These are phyloP conservation scores for Cathartes aura DNA, from an alignment of 2,113 vertebrate species.

Conservation along the genomic window DNA sequence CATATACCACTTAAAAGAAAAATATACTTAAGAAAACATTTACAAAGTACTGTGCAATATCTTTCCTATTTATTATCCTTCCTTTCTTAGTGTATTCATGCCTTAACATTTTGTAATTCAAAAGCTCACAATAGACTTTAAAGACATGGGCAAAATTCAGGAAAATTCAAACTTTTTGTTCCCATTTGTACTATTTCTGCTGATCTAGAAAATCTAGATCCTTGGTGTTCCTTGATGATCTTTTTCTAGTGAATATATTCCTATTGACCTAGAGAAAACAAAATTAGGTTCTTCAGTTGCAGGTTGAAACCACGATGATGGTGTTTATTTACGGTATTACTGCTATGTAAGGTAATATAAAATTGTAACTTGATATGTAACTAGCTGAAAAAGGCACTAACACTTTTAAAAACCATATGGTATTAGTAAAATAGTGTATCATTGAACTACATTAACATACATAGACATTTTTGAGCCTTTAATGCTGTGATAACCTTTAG, in stretches of 20 bases:
- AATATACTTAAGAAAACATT: not conserved
- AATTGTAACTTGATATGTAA: not conserved
- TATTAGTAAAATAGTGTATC: not conserved
- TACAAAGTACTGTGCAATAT: not conserved
- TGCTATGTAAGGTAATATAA: not conserved
- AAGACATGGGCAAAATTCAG: not conserved
- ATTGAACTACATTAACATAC: not conserved
- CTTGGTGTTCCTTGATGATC: not conserved
- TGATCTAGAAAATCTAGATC: not conserved
- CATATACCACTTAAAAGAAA: conserved; percentile 20
- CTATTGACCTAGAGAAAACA: not conserved
- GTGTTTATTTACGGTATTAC: not conserved
- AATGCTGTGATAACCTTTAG: not conserved
- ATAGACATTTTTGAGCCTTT: not conserved
- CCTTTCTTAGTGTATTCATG: not conserved
- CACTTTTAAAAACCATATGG: not conserved
- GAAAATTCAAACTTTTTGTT: not conserved
- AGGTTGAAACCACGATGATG: not conserved
- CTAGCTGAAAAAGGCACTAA: not conserved
- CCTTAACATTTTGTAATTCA: not conserved
- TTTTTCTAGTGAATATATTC: not conserved
- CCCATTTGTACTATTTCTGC: not conserved
- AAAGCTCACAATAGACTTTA: not conserved
- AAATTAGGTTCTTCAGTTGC: not conserved
- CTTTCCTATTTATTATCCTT: not conserved